These are phyloP conservation scores for Nothoprocta perdicaria DNA, from an alignment of 2,113 vertebrate genomes.

Conservation along the genomic window DNA sequence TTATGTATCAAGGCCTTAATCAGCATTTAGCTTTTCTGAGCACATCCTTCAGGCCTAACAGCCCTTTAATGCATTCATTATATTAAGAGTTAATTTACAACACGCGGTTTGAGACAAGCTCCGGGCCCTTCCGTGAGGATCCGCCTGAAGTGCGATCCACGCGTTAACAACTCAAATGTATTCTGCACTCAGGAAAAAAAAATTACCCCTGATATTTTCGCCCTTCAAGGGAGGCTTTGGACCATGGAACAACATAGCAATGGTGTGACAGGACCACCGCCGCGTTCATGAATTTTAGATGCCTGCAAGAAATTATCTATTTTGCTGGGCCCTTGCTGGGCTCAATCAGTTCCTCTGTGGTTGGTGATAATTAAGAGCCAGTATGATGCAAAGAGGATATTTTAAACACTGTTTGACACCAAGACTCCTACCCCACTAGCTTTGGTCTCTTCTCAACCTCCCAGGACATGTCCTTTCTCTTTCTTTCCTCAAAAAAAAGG, in stretches of 20 bases:
- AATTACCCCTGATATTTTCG: conserved; percentile 46
- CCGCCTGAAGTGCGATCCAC: conserved; percentile 60
- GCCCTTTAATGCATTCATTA: conserved; percentile 66
- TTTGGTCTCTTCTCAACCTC: not conserved
- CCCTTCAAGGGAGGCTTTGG: conserved; percentile 68
- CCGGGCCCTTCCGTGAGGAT: conserved; percentile 38
- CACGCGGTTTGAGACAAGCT: conserved; percentile 32
- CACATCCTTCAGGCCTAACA: conserved; percentile 58
- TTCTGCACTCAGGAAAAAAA: conserved; percentile 44
- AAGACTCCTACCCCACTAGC: conserved; percentile 23
- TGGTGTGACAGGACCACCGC: conserved; percentile 47
- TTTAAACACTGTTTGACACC: conserved; percentile 77
- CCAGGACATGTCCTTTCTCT: not conserved
- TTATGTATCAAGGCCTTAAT: conserved; percentile 69
- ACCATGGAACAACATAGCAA: conserved; percentile 29
- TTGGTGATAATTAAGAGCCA: conserved; percentile 81
- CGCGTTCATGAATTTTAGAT: conserved; percentile 74
- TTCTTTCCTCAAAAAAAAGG: not conserved
- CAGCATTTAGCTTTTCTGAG: conserved; percentile 34
- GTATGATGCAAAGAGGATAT: conserved; percentile 75
- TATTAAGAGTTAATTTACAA: conserved; percentile 75
- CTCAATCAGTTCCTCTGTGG: conserved; percentile 78
- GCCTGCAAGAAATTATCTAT: conserved; percentile 74
- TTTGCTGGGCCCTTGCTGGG: conserved; percentile 76
- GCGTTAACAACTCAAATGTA: conserved; percentile 70